phyloP scores from a whole-genome alignment of 2,113 vertebrate genomes.

The Nothoprocta pentlandii region DNA sequence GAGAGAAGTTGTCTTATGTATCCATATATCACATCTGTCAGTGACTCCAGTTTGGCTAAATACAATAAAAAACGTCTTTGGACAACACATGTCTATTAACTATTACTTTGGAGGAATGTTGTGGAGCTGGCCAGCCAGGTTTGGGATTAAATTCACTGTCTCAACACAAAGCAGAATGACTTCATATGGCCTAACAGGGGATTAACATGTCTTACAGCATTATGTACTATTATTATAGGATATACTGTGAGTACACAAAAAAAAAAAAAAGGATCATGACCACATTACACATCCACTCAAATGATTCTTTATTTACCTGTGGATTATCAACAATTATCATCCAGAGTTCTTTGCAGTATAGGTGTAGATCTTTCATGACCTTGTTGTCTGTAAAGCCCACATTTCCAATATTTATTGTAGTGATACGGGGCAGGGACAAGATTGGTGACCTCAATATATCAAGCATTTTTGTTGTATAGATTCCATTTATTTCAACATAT shows the following conservation, averaged over 20 bases:
- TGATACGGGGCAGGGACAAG: background rate
- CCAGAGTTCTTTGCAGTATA: background rate
- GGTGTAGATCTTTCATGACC: background rate
- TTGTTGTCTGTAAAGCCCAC: background rate
- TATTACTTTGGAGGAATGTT: conserved; percentile 1
- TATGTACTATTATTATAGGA: conserved; percentile 24
- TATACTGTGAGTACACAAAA: background rate
- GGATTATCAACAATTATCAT: conserved; percentile 8
- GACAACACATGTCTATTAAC: background rate
- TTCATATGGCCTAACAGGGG: background rate
- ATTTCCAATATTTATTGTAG: background rate
- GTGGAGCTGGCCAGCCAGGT: background rate
- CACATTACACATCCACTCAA: rapidly evolving
- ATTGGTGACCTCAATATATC: background rate
- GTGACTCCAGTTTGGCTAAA: background rate
- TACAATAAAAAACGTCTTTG: background rate
- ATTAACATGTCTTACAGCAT: background rate
- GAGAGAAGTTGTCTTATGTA: background rate
- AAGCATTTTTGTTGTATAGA: background rate
- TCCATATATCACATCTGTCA: background rate
- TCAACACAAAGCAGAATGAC: background rate
- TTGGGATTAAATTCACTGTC: background rate
- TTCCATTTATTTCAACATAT: background rate
- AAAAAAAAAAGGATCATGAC: background rate
- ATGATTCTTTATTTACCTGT: conserved; percentile 22